Evolutionary conservation across 2,113 vertebrate species (phyloP).

Genomic region (Sardina pilchardus): DNA sequence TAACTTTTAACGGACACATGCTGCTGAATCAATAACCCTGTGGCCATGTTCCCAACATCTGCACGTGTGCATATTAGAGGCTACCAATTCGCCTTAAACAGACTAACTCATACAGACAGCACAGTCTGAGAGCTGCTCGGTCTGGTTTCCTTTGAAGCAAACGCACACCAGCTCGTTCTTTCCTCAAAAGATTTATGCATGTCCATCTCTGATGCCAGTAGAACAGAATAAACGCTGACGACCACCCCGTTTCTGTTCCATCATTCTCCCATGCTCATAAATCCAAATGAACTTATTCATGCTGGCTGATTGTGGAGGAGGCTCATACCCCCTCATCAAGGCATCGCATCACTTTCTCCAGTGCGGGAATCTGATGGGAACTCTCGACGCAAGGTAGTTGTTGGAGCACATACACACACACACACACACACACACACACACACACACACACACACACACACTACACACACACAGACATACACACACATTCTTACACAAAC

Average conservation of each 20-base stretch:
- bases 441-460: slow-evolving; percentile 8
- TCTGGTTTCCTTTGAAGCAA: neutral
- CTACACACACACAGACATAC: neutral
- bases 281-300: neutral
- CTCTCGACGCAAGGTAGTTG: neutral
- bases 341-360: neutral
- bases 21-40: neutral
- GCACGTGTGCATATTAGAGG: neutral
- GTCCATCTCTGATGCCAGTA: neutral
- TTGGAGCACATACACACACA: neutral
- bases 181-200: neutral
- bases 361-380: neutral
- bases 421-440: neutral
- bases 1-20: neutral
- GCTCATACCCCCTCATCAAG: neutral
- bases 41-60: neutral
- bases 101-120: neutral
- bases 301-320: neutral
- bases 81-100: neutral
- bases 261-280: neutral
- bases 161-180: neutral
- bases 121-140: neutral
- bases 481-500: neutral
- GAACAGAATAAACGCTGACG: neutral
- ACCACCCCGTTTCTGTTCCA: neutral